phyloP scores from a whole-genome alignment of 2,888 invertebrate genomes.

The Diaperis boleti region DNA sequence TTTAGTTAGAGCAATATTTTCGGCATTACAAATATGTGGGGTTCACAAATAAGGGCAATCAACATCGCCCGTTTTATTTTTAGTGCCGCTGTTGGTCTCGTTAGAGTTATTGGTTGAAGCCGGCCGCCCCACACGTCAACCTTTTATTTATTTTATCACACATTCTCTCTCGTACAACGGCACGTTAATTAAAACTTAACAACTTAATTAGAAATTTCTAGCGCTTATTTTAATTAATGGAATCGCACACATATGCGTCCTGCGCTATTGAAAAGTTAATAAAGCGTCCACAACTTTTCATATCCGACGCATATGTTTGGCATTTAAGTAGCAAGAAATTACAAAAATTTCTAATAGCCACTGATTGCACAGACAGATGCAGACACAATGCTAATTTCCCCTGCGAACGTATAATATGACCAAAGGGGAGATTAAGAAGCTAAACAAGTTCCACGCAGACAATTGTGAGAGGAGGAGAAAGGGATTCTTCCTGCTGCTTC shows the following conservation, averaged over 20 bases:
- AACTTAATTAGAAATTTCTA: slow-evolving; percentile 45
- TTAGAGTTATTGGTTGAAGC: slow-evolving; percentile 43
- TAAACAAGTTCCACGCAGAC: slow-evolving; percentile 40
- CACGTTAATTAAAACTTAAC: slow-evolving; percentile 48
- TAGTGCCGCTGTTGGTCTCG: slow-evolving; percentile 40
- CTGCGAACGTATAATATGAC: slow-evolving; percentile 35
- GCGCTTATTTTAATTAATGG: slow-evolving; percentile 44
- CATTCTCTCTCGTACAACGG: slow-evolving; percentile 29
- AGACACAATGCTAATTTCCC: slow-evolving; percentile 34
- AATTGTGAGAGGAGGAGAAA: slow-evolving; percentile 42
- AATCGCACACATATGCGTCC: slow-evolving; percentile 29
- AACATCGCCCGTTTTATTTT: slow-evolving; percentile 41
- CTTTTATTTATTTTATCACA: slow-evolving; percentile 44
- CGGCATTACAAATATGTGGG: slow-evolving; percentile 41
- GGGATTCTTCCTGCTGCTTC: slow-evolving; percentile 41
- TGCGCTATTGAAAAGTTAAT: slow-evolving; percentile 4
- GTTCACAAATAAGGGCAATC: slow-evolving; percentile 47
- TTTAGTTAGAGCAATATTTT: slow-evolving; percentile 33
- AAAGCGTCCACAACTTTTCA: neutral
- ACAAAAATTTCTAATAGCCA: slow-evolving; percentile 8
- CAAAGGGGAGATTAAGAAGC: slow-evolving; percentile 40
- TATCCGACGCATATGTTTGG: too few species aligned
- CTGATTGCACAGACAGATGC: too few species aligned
- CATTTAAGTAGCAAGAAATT: too few species aligned
- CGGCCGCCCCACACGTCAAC: slow-evolving; percentile 39